A percentile compares a stretch with the other conserved stretches of the same genome.
Conservation (phyloP, 2,113 vertebrate species). For the Rhea americana region DNA sequence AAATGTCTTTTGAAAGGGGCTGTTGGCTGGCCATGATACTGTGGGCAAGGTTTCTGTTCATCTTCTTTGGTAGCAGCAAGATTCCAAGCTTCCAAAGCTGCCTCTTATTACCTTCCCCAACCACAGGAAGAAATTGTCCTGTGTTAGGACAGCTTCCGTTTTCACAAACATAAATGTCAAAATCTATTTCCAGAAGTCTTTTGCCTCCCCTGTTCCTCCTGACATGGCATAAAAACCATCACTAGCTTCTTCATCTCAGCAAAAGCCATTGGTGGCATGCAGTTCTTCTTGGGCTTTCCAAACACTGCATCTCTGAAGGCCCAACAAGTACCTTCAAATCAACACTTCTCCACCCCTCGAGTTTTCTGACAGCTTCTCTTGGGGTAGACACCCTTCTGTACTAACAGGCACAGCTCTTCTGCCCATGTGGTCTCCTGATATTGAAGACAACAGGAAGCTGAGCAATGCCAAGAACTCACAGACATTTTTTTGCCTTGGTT, state of each 20-base stretch:
- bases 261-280: neutral
- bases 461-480: neutral
- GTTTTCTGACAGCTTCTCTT: neutral
- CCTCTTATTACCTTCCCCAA: neutral
- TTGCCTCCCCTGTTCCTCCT: neutral
- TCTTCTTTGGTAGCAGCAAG: neutral
- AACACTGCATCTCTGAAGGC: neutral
- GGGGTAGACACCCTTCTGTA: neutral
- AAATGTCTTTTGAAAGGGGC: neutral
- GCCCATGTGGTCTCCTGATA: neutral
- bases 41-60: neutral
- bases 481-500: neutral
- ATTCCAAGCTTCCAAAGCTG: neutral
- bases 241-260: neutral
- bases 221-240: neutral
- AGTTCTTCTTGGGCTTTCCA: neutral
- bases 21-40: neutral
- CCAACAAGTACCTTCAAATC: neutral
- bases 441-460: neutral
- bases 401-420: neutral
- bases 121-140: neutral
- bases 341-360: neutral
- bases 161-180: neutral
- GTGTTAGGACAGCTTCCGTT: neutral
- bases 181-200: neutral